Evolutionary conservation across 2,888 invertebrate species (phyloP).

Genomic region (Eueremaeus valkanovi): DNA sequence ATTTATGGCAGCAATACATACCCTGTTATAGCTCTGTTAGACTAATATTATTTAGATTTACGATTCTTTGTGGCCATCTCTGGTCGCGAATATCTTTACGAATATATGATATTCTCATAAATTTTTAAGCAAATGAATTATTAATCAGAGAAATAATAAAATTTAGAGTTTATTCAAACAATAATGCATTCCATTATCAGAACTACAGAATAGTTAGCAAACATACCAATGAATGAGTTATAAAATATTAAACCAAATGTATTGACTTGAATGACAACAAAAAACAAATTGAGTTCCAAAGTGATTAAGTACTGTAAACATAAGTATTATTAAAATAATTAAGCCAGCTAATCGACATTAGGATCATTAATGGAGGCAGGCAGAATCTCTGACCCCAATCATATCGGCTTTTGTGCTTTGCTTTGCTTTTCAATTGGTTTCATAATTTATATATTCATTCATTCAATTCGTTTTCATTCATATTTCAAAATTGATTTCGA

Average conservation of each 20-base stretch:
- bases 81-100: no score
- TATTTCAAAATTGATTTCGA: neutral
- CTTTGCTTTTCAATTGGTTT: neutral
- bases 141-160: no score
- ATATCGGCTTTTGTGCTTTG: neutral
- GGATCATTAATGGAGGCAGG: neutral
- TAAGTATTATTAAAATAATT: neutral
- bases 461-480: neutral
- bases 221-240: neutral
- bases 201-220: no score
- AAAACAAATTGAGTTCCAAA: neutral
- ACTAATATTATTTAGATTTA: no score
- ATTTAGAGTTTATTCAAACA: no score
- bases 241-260: neutral
- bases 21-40: no score
- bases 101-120: no score
- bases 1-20: no score
- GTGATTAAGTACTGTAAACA: conserved; percentile 1
- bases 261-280: neutral
- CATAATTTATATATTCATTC: neutral
- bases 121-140: no score
- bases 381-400: neutral
- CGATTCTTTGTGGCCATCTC: no score
- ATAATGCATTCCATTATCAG: no score
- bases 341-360: neutral